Base-by-base conservation (phyloP, 1,140 invertebrate genomes). In the Papilio polyxenes region DNA sequence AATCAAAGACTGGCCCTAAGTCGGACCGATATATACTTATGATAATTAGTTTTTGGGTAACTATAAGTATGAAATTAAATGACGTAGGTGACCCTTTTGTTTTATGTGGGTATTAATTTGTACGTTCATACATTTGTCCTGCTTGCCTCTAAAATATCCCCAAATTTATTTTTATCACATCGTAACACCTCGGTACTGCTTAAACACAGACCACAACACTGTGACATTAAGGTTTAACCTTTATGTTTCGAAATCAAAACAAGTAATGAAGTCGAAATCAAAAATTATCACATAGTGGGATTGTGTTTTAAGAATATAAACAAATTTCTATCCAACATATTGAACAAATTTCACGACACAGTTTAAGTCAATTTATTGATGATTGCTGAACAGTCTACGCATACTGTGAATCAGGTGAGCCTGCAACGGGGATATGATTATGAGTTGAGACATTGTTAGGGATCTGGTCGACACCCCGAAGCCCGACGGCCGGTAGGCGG, bases 391-490 rank as follows among this genome's bases (percentile, higher is more conserved):
- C 49, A 20, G 49, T 53, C 48, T 6, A 31, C 48, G n/a, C 4
- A 23, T 13, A 51, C n/a, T 13, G 37, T 31, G 49, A 11, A 49
- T 56, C 75, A 53, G 49, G 75, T 77, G 75, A 6, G 44, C 53
- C 75, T 53, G 75, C 10, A 37, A 13, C n/a, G 44, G 49, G 5
- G 75, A 51, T 53, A 49, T 10, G 75, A 13, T 37, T 53, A 53
- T 77, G 49, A 51, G 20, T 31, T 31, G 23, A 31, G 31, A 56
- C 49, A 56, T 79, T 75, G 31, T 75, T 78, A 72, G 79, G 82
- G 84, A 85, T 86, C 77, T 81, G 77, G 72, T 75, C 80, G 77
- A 74, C 81, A 75, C 69, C 79, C 85, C 80, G 83, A 44, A 80
- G 53, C 51, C 62, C 77, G 81, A 80, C 56, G 75, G 48, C 62